Conservation (phyloP, 2,797 vertebrate genomes). For the Poecile montanus region DNA sequence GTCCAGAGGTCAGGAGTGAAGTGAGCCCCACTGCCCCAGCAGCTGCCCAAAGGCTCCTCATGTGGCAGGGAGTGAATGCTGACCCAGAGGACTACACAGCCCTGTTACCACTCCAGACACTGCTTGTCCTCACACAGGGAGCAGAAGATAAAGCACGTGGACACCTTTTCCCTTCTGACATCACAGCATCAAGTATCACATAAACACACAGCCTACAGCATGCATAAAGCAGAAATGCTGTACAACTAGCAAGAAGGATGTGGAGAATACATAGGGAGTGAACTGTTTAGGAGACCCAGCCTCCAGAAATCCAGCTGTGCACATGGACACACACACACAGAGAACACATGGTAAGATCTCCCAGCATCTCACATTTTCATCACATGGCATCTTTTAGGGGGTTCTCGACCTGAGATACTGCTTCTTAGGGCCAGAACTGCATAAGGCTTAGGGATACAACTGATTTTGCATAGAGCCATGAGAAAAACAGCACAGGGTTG, state of each 20-base stretch:
- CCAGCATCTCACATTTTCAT: background rate
- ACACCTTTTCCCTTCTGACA: background rate
- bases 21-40: background rate
- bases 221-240: background rate
- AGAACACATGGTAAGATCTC: fast-evolving
- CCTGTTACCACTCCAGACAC: background rate
- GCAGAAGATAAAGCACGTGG: background rate
- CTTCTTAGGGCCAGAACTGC: background rate
- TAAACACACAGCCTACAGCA: background rate
- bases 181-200: background rate
- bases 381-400: background rate
- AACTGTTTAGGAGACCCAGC: background rate
- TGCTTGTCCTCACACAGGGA: fast-evolving
- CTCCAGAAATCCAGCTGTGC: background rate
- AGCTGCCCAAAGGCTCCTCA: background rate
- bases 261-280: background rate
- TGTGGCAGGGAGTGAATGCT: background rate
- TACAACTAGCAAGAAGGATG: background rate
- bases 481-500: background rate
- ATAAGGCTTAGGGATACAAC: background rate
- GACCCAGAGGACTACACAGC: background rate
- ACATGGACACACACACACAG: background rate
- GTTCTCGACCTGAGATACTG: background rate
- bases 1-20: fast-evolving
- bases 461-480: background rate